Conservation (phyloP, 2,113 vertebrate genomes). For the Ictalurus furcatus region DNA sequence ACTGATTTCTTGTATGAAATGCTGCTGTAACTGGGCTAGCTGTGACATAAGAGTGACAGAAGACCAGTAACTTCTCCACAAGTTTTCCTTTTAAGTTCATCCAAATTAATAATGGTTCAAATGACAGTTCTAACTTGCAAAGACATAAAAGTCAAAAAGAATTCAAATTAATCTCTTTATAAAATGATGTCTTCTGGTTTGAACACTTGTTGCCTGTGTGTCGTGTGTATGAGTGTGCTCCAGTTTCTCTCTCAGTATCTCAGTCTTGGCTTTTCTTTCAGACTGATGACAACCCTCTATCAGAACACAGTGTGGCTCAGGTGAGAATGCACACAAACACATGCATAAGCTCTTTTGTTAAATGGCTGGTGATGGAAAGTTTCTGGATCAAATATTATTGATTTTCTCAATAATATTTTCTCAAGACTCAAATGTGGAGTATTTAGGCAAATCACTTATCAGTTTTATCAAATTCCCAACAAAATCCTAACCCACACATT, state of each 20-base stretch:
- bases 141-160: not conserved
- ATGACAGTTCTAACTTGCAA: not conserved
- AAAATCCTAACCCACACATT: not conserved
- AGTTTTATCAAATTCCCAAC: not conserved
- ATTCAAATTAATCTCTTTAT: not conserved
- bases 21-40: not conserved
- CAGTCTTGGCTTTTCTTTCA: slow-evolving; percentile 56
- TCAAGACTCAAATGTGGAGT: not conserved
- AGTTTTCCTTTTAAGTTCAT: not conserved
- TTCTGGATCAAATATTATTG: not conserved
- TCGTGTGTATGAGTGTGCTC: not conserved
- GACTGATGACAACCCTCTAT: slow-evolving; percentile 76
- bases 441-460: not conserved
- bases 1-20: not conserved
- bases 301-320: slow-evolving; percentile 81
- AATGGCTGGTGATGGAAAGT: not conserved
- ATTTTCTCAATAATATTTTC: too few relatives aligned
- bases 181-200: not conserved
- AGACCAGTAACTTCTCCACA: not conserved
- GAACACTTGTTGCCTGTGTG: not conserved
- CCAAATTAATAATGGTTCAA: not conserved
- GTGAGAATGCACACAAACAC: slow-evolving; percentile 61
- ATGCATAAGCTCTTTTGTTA: not conserved
- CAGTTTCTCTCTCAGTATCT: not conserved
- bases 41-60: not conserved